Conservation (phyloP, 1,140 invertebrate species). For the Ceratoteleas bidentatus region DNA sequence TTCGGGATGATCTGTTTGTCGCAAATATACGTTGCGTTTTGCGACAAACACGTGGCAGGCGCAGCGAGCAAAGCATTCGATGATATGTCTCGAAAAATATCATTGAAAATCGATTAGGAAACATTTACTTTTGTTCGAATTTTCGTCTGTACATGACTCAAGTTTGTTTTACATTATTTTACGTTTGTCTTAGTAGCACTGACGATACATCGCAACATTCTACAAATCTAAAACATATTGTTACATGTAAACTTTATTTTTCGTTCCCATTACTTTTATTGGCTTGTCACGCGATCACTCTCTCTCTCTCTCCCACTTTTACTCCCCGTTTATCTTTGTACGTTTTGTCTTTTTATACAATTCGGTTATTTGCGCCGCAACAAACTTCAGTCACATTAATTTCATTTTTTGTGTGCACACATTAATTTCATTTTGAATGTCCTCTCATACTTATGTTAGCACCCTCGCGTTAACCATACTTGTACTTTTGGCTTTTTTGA, state of each 20-base stretch:
- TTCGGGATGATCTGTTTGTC: constrained; percentile 28
- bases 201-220: constrained; percentile 39
- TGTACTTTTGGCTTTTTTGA: constrained; percentile 72
- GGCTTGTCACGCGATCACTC: background rate
- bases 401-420: too few relatives aligned
- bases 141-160: constrained; percentile 47
- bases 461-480: constrained; percentile 64
- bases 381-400: constrained; percentile 49
- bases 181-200: constrained; percentile 24
- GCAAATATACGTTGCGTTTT: constrained; percentile 48
- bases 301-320: too few relatives aligned
- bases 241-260: constrained; percentile 35
- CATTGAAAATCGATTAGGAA: constrained; percentile 63
- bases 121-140: constrained; percentile 54
- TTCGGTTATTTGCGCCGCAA: constrained; percentile 42
- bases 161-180: constrained; percentile 40
- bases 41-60: constrained; percentile 54
- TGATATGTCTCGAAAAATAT: constrained; percentile 73
- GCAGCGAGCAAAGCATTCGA: constrained; percentile 66
- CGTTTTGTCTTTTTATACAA: constrained; percentile 42
- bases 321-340: constrained; percentile 28
- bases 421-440: too few relatives aligned
- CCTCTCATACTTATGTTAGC: constrained; percentile 59
- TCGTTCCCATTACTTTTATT: constrained; percentile 29
- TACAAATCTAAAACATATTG: constrained; percentile 50